These are phyloP conservation scores for Apodemus agrarius DNA, from an alignment of 2,797 vertebrate genomes.

Conservation along the genomic window DNA sequence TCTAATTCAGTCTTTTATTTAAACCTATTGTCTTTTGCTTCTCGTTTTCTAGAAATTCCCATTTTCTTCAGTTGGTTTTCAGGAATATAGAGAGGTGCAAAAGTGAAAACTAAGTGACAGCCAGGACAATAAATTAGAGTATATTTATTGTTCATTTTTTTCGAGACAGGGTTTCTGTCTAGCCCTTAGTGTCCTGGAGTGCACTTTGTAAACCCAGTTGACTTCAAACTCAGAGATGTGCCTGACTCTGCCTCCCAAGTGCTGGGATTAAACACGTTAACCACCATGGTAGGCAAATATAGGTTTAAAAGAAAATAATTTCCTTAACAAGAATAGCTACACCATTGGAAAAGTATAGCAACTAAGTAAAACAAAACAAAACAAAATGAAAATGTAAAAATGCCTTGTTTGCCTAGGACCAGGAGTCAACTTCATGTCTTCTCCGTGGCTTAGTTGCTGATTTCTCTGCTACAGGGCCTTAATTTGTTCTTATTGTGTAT, in stretches of 20 bases:
- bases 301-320: constrained; percentile 50
- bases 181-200: neutral
- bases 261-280: neutral
- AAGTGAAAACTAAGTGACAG: constrained; percentile 10
- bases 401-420: neutral
- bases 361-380: neutral
- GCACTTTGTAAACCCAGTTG: neutral
- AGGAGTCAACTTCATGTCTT: neutral
- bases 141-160: neutral
- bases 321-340: constrained; percentile 50
- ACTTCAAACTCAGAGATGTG: neutral
- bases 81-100: constrained; percentile 9
- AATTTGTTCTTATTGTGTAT: constrained; percentile 17
- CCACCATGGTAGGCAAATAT: neutral
- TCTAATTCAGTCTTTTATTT: constrained; percentile 31
- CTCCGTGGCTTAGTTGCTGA: neutral
- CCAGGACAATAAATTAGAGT: constrained; percentile 46
- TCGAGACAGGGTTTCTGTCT: neutral
- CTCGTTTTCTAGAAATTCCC: neutral
- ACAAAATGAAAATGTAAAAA: neutral
- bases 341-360: constrained; percentile 6
- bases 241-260: neutral
- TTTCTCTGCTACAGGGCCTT: neutral
- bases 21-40: constrained; percentile 12
- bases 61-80: constrained; percentile 53